Evolutionary conservation across 2,888 invertebrate genomes (phyloP), one percentile per base, ranked within the genome.

Genomic region (Galerucella nymphaeae): DNA sequence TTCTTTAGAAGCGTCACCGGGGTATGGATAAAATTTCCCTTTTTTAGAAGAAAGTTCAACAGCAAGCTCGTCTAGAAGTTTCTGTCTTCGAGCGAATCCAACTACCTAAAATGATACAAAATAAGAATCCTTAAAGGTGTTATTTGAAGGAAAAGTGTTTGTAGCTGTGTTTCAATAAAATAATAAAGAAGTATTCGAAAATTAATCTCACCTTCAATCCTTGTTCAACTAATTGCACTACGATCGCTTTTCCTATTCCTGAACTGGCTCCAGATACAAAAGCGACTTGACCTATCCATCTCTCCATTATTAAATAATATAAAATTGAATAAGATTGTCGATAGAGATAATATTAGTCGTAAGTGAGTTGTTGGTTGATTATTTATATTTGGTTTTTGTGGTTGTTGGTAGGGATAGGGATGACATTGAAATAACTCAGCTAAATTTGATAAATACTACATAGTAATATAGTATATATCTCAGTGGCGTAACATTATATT

Each of bases 181-280:
- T 63, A 41, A 63, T 41, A 45, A 30, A 42, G 63, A 63, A 41
- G 45, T 63, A 16, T 64, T 42, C 13, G 11, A 20, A 48, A 20
- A 48, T 1, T 14, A 18, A 63, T n/a, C 64, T 63, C 66, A 75
- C 75, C 68, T 68, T 58, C 50, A 75, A 13, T 48, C 75, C 75
- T 62, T 69, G 59, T 55, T 85, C 82, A 1, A 87, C 85, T 50
- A 90, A 82, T 68, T 87, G 85, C 73, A 83, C 79, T 6, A 85
- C 85, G 62, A 89, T 86, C 6, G 87, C 87, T 5, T 87, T 87
- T 14, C 90, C 91, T 69, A 91, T 91, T 4, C 91, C 91, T 0
- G 88, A 86, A 82, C 90, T 91, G 8, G 90, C 90, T 1, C 91
- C 91, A 0, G 91, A 91, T 65, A 91, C 90, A 30, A 91, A 87